A percentile compares a stretch with the other conserved stretches of the same genome.
These are phyloP conservation scores for Neolamprologus kungweensis DNA, from an alignment of 2,113 vertebrate genomes.

Conservation along the genomic window DNA sequence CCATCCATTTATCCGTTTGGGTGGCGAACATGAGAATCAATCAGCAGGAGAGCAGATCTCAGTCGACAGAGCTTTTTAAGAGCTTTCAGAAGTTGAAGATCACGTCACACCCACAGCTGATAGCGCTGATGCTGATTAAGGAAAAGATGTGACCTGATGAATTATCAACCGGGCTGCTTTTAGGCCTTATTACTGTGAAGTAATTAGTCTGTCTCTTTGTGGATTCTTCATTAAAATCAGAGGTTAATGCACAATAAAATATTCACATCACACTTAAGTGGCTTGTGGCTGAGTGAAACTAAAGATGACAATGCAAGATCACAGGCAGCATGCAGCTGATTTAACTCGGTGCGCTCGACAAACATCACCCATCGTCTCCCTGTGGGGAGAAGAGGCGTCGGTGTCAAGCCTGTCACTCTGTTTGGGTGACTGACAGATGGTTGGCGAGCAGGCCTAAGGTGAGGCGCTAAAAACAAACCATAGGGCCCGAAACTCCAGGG, in stretches of 20 bases:
- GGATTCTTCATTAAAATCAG: background rate
- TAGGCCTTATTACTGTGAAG: background rate
- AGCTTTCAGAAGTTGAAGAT: conserved; percentile 15
- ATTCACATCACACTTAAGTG: background rate
- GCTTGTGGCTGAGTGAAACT: background rate
- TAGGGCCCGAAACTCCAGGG: background rate
- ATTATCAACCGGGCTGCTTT: background rate
- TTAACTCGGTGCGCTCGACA: background rate
- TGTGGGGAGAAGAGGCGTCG: background rate
- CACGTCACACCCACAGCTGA: background rate
- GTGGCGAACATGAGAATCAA: conserved; percentile 33
- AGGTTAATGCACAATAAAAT: background rate
- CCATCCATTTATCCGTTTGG: background rate
- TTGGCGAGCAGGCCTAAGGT: background rate
- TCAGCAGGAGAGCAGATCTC: conserved; percentile 28
- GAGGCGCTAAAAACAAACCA: background rate
- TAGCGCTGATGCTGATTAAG: conserved; percentile 2
- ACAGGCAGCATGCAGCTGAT: background rate
- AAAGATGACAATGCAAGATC: background rate
- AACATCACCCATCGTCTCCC: background rate
- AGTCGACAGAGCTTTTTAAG: conserved; percentile 29
- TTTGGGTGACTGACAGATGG: conserved; percentile 2
- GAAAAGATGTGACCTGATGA: conserved; percentile 8
- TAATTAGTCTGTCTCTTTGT: background rate
- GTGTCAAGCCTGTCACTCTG: conserved; percentile 7